Evolutionary conservation across 2,113 vertebrate species (phyloP), one percentile per base, ranked within the genome.

Genomic region (Protomyctophum bolini): DNA sequence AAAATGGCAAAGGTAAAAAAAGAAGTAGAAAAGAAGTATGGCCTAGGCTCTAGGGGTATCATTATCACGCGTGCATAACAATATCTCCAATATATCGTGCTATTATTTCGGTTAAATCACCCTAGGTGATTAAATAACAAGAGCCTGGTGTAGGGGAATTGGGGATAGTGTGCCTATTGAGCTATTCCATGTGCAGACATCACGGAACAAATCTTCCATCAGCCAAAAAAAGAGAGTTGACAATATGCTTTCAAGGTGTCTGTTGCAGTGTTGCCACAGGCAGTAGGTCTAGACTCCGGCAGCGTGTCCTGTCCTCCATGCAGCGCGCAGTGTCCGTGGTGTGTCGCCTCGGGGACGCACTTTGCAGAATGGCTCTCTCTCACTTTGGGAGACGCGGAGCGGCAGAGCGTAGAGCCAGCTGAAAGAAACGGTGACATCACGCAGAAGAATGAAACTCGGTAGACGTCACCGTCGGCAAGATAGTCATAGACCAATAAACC

Each of bases 321-420:
- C 77, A 68, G 41, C 33, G 64, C 63, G 81, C 75, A 76, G 85
- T 84, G 81, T 87, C 85, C 58, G 61, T 5, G 48, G 63, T 14
- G 4, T 14, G n/a, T 5, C 28, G 70, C 68, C 15, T 60, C 33
- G 33, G 21, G 56, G 63, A 70, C 69, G 68, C 73, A 58, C 73
- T 2, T 28, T 6, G 21, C 72, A 49, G 49, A 28, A 64, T 9
- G 55, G 15, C 54, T 70, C 54, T 70, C 28, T 56, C 15, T 56
- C 68, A 64, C 68, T 73, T 59, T 0, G 66, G 50, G 55, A 60
- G 74, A 68, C 29, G 77, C 68, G 68, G 77, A 70, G 71, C 9
- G 28, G 54, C 55, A 2, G 58, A 63, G 72, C 62, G 51, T 63
- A n/a, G 60, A 69, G 79, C 73, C 59, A 76, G 70, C 4, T 11